Evolutionary conservation across 2,113 vertebrate species (phyloP).

Genomic region (Macrotis lagotis): DNA sequence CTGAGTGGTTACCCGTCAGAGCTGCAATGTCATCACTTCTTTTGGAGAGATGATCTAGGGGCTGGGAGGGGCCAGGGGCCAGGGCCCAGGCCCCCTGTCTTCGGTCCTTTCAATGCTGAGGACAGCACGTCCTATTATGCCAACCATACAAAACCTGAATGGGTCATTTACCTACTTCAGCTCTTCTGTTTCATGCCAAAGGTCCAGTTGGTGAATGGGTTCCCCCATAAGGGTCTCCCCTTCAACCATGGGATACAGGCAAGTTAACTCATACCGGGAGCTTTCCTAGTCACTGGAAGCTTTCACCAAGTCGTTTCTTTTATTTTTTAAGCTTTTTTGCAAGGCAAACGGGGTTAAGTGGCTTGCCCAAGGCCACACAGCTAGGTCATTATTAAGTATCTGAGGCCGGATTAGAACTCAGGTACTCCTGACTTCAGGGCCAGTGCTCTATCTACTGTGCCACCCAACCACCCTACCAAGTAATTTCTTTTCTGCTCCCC

Average conservation of each 20-base stretch:
- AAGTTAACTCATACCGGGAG: neutral
- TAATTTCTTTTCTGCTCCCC: too few species aligned
- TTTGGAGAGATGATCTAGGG: neutral
- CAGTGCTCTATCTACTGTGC: too few species aligned
- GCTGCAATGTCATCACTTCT: neutral
- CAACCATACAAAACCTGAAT: neutral
- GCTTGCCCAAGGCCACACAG: too few species aligned
- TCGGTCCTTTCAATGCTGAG: constrained; percentile 12
- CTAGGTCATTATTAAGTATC: too few species aligned
- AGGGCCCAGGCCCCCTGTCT: neutral
- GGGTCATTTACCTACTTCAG: neutral
- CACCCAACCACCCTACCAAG: too few species aligned
- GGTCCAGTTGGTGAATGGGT: neutral
- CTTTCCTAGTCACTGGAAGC: neutral
- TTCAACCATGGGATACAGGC: neutral
- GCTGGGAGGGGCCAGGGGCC: neutral
- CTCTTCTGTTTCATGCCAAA: neutral
- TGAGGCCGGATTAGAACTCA: too few species aligned
- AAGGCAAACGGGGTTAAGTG: too few species aligned
- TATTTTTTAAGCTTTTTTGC: too few species aligned
- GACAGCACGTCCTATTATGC: constrained; percentile 58
- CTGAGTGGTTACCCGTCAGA: neutral
- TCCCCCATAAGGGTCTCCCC: neutral
- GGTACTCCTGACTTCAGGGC: too few species aligned
- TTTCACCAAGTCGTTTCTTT: neutral